Evolutionary conservation across 2,888 invertebrate genomes (phyloP).

Genomic region (Leptinotarsa juncta): DNA sequence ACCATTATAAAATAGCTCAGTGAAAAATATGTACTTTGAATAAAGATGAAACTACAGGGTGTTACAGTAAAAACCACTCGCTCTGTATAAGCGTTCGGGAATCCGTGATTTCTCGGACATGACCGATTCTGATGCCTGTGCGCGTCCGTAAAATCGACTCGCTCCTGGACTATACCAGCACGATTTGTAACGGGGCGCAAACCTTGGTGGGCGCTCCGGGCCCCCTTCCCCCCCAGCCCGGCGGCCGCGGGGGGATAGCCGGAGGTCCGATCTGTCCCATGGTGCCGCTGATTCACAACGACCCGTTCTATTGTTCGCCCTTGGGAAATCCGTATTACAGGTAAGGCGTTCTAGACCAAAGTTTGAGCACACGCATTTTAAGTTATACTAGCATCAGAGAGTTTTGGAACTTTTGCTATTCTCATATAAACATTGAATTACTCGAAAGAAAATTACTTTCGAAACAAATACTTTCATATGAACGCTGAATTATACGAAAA

Average conservation of each 20-base stretch:
- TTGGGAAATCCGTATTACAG: conserved; percentile 72
- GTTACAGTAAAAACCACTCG: neutral
- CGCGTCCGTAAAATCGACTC: conserved; percentile 32
- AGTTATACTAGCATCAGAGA: too few relatives aligned
- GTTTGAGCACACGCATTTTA: too few relatives aligned
- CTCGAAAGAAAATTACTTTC: too few relatives aligned
- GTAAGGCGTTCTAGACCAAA: conserved; percentile 57
- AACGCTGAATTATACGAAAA: too few relatives aligned
- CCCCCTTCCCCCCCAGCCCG: conserved; percentile 56
- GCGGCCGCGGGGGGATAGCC: conserved; percentile 39
- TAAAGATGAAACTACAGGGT: too few relatives aligned
- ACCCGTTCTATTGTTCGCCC: conserved; percentile 72
- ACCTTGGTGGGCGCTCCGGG: conserved; percentile 58
- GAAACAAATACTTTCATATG: too few relatives aligned
- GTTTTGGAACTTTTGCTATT: too few relatives aligned
- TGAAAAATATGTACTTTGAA: too few relatives aligned
- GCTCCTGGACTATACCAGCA: conserved; percentile 49
- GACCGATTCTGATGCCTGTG: conserved; percentile 34
- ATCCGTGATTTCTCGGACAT: neutral
- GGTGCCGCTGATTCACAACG: conserved; percentile 66
- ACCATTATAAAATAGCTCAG: too few relatives aligned
- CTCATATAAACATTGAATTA: too few relatives aligned
- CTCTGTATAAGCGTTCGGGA: neutral
- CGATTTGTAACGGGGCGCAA: conserved; percentile 63
- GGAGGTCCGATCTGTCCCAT: conserved; percentile 58